These are phyloP conservation scores for Xestia rhomboidea DNA, from an alignment of 2,888 invertebrate species.

Conservation along the genomic window DNA sequence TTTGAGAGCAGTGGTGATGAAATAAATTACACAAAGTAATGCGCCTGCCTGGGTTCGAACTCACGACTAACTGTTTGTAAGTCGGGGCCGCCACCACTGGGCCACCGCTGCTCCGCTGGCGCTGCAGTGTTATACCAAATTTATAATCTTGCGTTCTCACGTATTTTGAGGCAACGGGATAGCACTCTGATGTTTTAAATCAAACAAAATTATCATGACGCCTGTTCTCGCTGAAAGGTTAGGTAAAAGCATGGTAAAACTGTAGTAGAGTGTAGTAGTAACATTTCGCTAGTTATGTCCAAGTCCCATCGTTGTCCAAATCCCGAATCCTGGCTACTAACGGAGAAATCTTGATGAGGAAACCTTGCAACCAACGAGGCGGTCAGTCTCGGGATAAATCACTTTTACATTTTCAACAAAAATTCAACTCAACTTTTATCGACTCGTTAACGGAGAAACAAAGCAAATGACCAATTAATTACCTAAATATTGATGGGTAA, in stretches of 20 bases:
- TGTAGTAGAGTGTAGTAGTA: background rate
- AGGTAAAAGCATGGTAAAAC: background rate
- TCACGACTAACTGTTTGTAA: no score
- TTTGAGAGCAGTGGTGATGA: no score
- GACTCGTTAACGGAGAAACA: background rate
- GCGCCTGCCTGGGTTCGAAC: no score
- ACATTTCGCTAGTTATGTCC: background rate
- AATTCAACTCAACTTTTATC: no score
- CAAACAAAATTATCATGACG: background rate
- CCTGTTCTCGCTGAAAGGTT: background rate
- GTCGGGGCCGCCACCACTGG: no score
- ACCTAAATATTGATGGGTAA: background rate
- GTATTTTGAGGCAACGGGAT: background rate
- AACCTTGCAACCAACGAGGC: no score
- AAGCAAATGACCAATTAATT: background rate
- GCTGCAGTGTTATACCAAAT: background rate
- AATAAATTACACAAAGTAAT: no score
- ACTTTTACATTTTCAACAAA: no score
- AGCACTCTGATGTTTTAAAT: background rate
- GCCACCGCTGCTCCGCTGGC: no score
- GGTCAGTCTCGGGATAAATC: no score
- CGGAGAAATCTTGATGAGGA: background rate
- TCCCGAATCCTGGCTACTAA: background rate
- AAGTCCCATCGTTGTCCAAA: no score
- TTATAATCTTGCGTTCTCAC: conserved; percentile 2